phyloP scores from a whole-genome alignment of 2,797 vertebrate species.

The Sylvilagus floridanus region DNA sequence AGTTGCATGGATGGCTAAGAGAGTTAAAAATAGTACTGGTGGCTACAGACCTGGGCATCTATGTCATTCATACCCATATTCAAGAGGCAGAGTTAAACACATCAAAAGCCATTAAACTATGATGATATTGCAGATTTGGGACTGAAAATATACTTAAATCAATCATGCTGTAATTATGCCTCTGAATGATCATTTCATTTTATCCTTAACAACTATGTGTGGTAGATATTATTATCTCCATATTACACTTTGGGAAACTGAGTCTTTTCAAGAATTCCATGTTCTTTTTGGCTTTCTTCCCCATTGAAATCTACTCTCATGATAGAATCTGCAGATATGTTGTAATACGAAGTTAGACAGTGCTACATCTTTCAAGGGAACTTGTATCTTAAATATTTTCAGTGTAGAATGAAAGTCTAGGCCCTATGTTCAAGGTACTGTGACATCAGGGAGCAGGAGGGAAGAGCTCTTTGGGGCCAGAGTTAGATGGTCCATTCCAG shows the following conservation, averaged over 20 bases:
- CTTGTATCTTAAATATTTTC: conserved; percentile 23
- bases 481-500: neutral
- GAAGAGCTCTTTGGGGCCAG: neutral
- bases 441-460: neutral
- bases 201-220: neutral
- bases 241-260: conserved; percentile 18
- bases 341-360: conserved; percentile 46
- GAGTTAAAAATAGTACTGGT: conserved; percentile 18
- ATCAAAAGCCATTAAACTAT: neutral
- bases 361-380: conserved; percentile 18
- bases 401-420: conserved; percentile 41
- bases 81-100: neutral
- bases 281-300: conserved; percentile 31
- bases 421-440: neutral
- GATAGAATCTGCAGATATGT: neutral
- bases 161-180: conserved; percentile 15
- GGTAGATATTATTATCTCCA: conserved; percentile 13
- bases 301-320: conserved; percentile 15
- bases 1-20: neutral
- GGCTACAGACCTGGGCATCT: neutral
- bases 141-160: conserved; percentile 10
- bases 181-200: conserved; percentile 25
- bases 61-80: neutral
- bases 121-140: conserved; percentile 13
- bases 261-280: conserved; percentile 45